Conservation (phyloP, 2,888 invertebrate species). For the Bellardia pandia region DNA sequence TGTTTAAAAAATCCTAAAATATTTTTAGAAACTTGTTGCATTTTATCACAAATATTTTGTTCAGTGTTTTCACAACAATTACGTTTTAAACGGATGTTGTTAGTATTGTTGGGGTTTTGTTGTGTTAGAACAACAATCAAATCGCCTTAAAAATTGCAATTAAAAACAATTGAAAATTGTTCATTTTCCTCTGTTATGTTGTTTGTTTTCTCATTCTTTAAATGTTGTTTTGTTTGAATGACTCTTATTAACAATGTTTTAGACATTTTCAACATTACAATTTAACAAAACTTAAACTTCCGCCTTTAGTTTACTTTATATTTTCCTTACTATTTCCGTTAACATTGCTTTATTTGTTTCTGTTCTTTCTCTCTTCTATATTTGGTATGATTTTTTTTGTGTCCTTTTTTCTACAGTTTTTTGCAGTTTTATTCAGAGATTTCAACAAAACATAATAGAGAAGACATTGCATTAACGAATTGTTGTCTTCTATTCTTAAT, state of each 20-base stretch:
- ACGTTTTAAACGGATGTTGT: background rate
- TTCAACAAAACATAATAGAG: constrained; percentile 51
- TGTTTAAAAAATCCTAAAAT: background rate
- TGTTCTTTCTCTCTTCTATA: background rate
- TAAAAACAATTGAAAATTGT: constrained; percentile 56
- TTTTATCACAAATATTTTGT: background rate
- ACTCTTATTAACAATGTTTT: constrained; percentile 60
- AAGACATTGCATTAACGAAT: constrained; percentile 62
- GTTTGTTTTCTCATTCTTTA: background rate
- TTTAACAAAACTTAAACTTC: constrained; percentile 66
- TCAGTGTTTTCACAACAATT: background rate
- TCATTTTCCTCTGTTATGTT: constrained; percentile 21
- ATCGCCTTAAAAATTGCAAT: constrained; percentile 49
- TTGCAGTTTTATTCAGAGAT: background rate
- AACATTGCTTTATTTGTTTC: constrained; percentile 25
- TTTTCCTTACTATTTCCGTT: constrained; percentile 67
- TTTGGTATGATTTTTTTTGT: background rate
- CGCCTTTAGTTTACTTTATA: constrained; percentile 61
- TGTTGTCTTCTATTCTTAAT: constrained; percentile 61
- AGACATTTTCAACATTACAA: constrained; percentile 58
- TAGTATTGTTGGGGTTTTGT: background rate
- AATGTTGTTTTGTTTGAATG: constrained; percentile 44
- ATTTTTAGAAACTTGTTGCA: background rate
- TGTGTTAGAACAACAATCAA: constrained; percentile 35
- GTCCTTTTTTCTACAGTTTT: constrained; percentile 2